Evolutionary conservation across 2,113 vertebrate genomes (phyloP), one percentile per base, ranked within the genome.

Genomic region (Todiramphus saurophagus): DNA sequence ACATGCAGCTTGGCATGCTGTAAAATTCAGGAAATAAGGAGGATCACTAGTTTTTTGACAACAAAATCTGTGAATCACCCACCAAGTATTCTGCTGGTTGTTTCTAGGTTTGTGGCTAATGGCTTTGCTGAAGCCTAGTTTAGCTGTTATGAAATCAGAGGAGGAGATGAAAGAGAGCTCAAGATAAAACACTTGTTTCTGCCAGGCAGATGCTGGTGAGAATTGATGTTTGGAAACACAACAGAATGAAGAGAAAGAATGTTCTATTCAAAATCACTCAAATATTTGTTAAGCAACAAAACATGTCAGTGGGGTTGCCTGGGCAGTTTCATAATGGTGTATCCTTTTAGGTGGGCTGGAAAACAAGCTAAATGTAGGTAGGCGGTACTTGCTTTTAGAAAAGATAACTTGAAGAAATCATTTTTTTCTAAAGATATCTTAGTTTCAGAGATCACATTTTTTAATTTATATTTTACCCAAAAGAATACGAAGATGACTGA

Each of bases 21-120:
- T 28, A 93, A 89, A 92, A 87, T 69, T 79, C 77, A 88, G 89
- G 80, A 33, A 72, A 77, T 11, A 43, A 83, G 70, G 87, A 77
- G 39, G 80, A 91, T 75, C 60, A 33, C 73, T 72, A 93, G 81
- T 33, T 92, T 87, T 95, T 46, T 63, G 93, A 80, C 85, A 93
- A 70, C 67, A 66, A 68, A 69, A 69, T 53, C 87, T 46, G 35
- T 90, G 93, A 94, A 79, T 92, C 78, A 86, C 51, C 59, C 85
- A 59, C 51, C 39, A 37, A 85, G 82, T 76, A 85, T 88, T 67
- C 39, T 39, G 21, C 66, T 67, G 58, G 50, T 7, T 75, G 51
- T 56, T 66, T 33, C 10, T 78, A 55, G 50, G 46, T 85, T 92
- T 83, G 69, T 64, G 90, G 84, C 81, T 88, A 88, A 68, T 46